Percentiles rank a stretch among this genome's conserved stretches.
Conservation (phyloP, 1,140 invertebrate species). For the Rhyacophila brunnea region DNA sequence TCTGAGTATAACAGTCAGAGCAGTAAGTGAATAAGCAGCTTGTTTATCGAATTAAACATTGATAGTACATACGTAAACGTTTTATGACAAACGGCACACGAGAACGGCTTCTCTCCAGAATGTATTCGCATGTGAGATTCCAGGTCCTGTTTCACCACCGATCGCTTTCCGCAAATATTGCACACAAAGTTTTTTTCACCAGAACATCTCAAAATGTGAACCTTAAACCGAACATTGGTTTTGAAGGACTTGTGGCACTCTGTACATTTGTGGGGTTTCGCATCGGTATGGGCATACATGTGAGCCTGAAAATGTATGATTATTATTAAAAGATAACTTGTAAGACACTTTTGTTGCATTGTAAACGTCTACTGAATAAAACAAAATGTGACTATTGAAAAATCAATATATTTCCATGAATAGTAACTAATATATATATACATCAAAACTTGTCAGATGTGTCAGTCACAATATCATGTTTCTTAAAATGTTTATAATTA, state of each 20-base stretch:
- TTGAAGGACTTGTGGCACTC: background rate
- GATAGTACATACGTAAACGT: background rate
- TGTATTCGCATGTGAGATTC: background rate
- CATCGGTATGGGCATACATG: background rate
- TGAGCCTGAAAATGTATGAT: background rate
- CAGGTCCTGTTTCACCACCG: background rate
- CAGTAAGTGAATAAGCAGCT: no score
- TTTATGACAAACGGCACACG: background rate
- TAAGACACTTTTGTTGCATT: no score
- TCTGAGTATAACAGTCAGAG: no score
- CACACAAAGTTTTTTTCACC: conserved; percentile 1
- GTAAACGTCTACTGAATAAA: no score
- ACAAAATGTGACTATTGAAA: no score
- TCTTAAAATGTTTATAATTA: no score
- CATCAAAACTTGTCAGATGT: no score
- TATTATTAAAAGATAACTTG: no score
- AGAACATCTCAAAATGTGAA: background rate
- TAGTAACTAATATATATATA: no score
- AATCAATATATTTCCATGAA: no score
- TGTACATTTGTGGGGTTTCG: background rate
- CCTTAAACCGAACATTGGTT: background rate
- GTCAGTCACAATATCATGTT: no score
- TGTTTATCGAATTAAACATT: no score
- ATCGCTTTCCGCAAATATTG: conserved; percentile 1
- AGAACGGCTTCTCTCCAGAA: background rate